Evolutionary conservation across 2,113 vertebrate genomes (phyloP).

Genomic region (Seriola quinqueradiata): DNA sequence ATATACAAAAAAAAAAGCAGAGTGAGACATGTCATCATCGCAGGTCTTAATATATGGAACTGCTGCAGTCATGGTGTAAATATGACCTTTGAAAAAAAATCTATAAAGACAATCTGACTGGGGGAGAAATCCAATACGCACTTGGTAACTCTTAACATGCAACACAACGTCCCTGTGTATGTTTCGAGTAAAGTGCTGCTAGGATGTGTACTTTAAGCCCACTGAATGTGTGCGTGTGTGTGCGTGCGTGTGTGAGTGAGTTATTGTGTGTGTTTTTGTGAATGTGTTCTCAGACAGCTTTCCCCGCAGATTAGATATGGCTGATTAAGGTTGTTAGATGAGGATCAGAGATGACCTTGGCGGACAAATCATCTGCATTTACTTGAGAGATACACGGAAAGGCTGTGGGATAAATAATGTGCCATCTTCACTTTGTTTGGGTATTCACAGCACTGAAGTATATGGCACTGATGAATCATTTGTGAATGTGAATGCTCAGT

Average conservation of each 20-base stretch:
- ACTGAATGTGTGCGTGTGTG: neutral
- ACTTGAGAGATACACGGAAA: neutral
- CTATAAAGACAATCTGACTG: conserved; percentile 32
- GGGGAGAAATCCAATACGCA: conserved; percentile 18
- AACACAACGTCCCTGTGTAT: neutral
- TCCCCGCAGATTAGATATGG: conserved; percentile 32
- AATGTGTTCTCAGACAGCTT: conserved; percentile 18
- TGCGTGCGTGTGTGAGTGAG: conserved; percentile 8
- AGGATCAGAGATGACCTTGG: conserved; percentile 51
- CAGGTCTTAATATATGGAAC: neutral
- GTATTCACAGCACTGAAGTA: neutral
- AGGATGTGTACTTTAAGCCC: neutral
- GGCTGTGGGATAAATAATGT: neutral
- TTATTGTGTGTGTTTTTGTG: neutral
- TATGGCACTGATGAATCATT: neutral
- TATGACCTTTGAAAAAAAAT: conserved; percentile 56
- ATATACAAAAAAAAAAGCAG: neutral
- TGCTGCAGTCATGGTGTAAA: conserved; percentile 16
- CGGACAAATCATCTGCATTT: conserved; percentile 19
- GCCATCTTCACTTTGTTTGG: neutral
- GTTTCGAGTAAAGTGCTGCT: neutral
- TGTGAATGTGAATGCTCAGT: neutral
- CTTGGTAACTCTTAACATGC: neutral
- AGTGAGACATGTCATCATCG: neutral
- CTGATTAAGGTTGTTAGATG: conserved; percentile 49